Percentiles rank a stretch among this genome's conserved stretches.
Evolutionary conservation across 2,888 invertebrate species (phyloP).

Genomic region (Brachynemurus nebulosus): DNA sequence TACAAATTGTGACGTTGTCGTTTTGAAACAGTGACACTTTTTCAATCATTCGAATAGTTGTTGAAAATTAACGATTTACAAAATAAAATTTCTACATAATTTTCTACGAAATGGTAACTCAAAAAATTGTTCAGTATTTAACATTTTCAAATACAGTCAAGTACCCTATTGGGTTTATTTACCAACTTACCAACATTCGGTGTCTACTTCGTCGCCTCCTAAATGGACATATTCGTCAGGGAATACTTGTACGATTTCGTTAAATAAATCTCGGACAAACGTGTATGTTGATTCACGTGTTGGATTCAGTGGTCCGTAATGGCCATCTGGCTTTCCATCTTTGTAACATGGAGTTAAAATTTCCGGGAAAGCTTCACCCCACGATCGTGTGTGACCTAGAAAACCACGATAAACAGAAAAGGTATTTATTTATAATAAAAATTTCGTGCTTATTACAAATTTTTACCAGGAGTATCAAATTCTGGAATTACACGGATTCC

Average conservation of each 20-base stretch:
- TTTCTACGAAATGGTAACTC: no score
- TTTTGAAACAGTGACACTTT: no score
- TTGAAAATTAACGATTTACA: no score
- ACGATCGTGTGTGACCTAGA: conserved; percentile 69
- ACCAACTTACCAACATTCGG: conserved; percentile 62
- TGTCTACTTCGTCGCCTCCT: conserved; percentile 84
- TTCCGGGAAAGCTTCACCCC: conserved; percentile 63
- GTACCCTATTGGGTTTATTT: no score
- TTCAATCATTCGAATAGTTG: no score
- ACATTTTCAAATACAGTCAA: no score
- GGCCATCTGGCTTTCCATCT: conserved; percentile 35
- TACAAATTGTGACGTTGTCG: no score
- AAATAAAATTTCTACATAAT: no score
- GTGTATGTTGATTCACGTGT: conserved; percentile 46
- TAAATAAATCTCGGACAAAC: conserved; percentile 51
- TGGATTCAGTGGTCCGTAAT: conserved; percentile 72
- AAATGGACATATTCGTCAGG: conserved; percentile 76
- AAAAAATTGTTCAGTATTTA: no score
- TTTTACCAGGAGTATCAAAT: conserved; percentile 75
- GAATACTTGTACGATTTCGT: conserved; percentile 58
- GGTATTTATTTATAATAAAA: no score
- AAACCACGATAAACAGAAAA: no score
- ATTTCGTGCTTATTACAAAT: neutral
- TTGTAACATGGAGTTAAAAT: conserved; percentile 55
- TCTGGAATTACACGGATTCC: conserved; percentile 84